Base-by-base conservation (phyloP, 2,888 invertebrate genomes). In the Agapetus fuscipes region DNA sequence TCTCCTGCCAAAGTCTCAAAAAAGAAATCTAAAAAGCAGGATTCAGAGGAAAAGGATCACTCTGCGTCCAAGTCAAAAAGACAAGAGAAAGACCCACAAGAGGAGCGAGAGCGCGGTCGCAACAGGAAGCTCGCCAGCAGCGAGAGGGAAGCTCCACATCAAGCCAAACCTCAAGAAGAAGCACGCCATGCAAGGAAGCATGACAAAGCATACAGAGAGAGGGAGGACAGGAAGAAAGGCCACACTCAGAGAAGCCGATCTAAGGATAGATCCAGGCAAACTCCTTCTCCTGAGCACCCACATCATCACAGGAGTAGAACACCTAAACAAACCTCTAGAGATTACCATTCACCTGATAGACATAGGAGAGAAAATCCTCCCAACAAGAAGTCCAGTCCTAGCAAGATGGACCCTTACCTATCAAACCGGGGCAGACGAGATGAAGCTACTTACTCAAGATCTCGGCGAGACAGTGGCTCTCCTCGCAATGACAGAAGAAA, bases 1-100 rank as follows among this genome's bases (percentile, higher is more conserved):
- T 67, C 68, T 39, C 64, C 65, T 42, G 59, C 58, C 7, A 67
- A 63, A 53, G 49, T 54, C 43, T 51, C 48, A 24, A 51, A 51
- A 34, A 35, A 44, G 12, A 43, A 41, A 34, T 36, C 43, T 12
- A 44, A 42, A 31, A 42, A 42, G 25, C 32, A 44, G 5, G 27
- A 27, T 25, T 39, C 35, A n/a, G 45, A 48, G 30, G 42, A 42
- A 13, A 34, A 16, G 9, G 39, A 34, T n/a, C 36, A 20, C 9
- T 14, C 27, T 10, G 37, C 15, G 13, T 13, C 30, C 24, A 43
- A 46, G 32, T 17, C 33, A 12, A 41, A 33, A 26, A 37, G 34
- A 13, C 35, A 15, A 13, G 43, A 43, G 3, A 36, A 28, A 13
- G 40, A 45, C 5, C 16, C 33, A 2, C 16, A 38, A 17, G 30